Evolutionary conservation across 2,888 invertebrate species (phyloP), one percentile per base, ranked within the genome.

Genomic region (Calliphora vomitoria): DNA sequence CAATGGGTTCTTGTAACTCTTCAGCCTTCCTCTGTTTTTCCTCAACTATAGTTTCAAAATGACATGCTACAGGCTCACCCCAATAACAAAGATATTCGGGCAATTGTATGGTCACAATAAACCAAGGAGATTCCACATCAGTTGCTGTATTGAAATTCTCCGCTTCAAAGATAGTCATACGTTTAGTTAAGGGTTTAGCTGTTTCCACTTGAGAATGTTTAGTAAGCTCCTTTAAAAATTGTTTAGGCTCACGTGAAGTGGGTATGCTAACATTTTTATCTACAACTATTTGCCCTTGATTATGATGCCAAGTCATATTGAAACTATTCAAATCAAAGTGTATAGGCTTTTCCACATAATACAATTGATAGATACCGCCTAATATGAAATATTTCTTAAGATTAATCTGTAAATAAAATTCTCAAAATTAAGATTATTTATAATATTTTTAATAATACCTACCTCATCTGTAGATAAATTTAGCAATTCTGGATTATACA

Each of bases 361-460:
- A 83, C 0, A 93, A 71, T n/a, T 92, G 91, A 89, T 93, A 93
- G 0, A 93, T 66, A 0, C 93, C 93, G 3, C 93, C 93, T 44
- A 93, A 82, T 38, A 93, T 89, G 0, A 91, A 88, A 62, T 89
- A 89, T 53, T 92, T 86, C 8, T 92, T 90, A 2, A 93, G 86
- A 85, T 93, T 93, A 0, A 93, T 89, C 93, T 93, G 4, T 20
- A 41, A 64, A 4, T 20, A 13, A 60, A 31, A 13, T 11, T 13
- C 10, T 13, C 0, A 6, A 1, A 10, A 31, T 31, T 6, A 60
- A 31, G 31, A 5, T 31, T 31, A 31, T 31, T 60, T 31, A 11
- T 4, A 5, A 1, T 15, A 15, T 31, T 20, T 13, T 18, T 41
- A 44, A 44, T 1, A 35, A 25, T 4, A 31, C 4, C 50, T 82